Evolutionary conservation across 2,888 invertebrate species (phyloP).

Genomic region (Hirtodrosophila duncani): DNA sequence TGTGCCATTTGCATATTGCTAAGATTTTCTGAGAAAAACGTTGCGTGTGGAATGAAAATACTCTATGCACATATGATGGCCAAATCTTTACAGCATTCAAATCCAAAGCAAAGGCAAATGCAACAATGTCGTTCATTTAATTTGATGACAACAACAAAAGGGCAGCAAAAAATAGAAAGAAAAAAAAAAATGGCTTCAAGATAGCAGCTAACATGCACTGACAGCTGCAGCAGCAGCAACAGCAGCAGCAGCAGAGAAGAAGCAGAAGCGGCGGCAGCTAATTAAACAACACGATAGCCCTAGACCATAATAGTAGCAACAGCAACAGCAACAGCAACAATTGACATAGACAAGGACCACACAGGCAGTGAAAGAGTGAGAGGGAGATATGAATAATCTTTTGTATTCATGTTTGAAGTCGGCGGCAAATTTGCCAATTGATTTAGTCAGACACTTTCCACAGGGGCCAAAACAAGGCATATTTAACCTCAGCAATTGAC

Average conservation of each 20-base stretch:
- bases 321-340: slow-evolving; percentile 29
- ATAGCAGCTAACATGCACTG: slow-evolving; percentile 51
- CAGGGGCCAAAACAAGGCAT: slow-evolving; percentile 21
- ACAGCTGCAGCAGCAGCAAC: slow-evolving; percentile 46
- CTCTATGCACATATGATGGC: slow-evolving; percentile 36
- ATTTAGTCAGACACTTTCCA: slow-evolving; percentile 63
- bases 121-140: slow-evolving; percentile 36
- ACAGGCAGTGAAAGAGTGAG: slow-evolving; percentile 16
- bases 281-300: slow-evolving; percentile 57
- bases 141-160: slow-evolving; percentile 22
- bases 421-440: slow-evolving; percentile 62
- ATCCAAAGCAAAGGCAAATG: slow-evolving; percentile 36
- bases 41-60: slow-evolving; percentile 59
- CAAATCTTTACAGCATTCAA: slow-evolving; percentile 39
- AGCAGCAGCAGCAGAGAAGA: background rate
- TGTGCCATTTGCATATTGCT: slow-evolving; percentile 50
- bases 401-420: slow-evolving; percentile 44
- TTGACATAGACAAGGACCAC: slow-evolving; percentile 34
- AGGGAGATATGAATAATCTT: slow-evolving; percentile 30
- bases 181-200: slow-evolving; percentile 15
- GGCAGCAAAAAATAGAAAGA: slow-evolving; percentile 8
- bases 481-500: slow-evolving; percentile 32
- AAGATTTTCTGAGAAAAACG: slow-evolving; percentile 54
- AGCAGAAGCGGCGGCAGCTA: no score
- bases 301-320: slow-evolving; percentile 16